Percentiles rank a stretch among this genome's conserved stretches.
Conservation (phyloP, 2,113 vertebrate species). For the Dipodomys ordii region DNA sequence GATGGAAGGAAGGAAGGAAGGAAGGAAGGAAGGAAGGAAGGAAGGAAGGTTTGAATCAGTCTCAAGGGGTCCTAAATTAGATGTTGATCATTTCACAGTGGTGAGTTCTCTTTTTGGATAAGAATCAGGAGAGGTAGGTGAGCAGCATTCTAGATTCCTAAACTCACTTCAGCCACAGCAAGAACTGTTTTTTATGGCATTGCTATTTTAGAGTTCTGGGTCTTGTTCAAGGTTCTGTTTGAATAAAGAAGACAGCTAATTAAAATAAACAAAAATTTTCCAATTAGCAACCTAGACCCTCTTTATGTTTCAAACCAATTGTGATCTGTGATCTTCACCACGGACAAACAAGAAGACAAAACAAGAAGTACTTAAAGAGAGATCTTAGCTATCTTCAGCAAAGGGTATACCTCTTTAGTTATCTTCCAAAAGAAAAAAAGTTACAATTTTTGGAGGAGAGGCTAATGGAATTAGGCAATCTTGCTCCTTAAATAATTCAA, state of each 20-base stretch:
- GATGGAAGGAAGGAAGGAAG: no score
- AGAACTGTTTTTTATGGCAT: neutral
- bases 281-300: slow-evolving; percentile 43
- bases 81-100: neutral
- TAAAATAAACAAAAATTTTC: slow-evolving; percentile 44
- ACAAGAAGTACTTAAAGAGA: neutral
- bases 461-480: neutral
- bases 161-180: neutral
- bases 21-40: no score
- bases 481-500: slow-evolving; percentile 25
- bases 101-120: neutral
- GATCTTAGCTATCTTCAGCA: slow-evolving; percentile 6
- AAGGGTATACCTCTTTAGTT: neutral
- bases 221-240: neutral
- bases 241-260: neutral
- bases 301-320: neutral
- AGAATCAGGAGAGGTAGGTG: neutral
- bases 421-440: no score
- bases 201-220: neutral
- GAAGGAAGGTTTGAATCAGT: neutral
- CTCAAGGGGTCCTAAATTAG: neutral
- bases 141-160: neutral
- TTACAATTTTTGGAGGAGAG: neutral
- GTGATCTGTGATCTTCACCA: slow-evolving; percentile 33
- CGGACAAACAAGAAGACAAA: slow-evolving; percentile 10